Evolutionary conservation across 2,797 vertebrate genomes (phyloP).

Genomic region (Acrossocheilus fasciatus): DNA sequence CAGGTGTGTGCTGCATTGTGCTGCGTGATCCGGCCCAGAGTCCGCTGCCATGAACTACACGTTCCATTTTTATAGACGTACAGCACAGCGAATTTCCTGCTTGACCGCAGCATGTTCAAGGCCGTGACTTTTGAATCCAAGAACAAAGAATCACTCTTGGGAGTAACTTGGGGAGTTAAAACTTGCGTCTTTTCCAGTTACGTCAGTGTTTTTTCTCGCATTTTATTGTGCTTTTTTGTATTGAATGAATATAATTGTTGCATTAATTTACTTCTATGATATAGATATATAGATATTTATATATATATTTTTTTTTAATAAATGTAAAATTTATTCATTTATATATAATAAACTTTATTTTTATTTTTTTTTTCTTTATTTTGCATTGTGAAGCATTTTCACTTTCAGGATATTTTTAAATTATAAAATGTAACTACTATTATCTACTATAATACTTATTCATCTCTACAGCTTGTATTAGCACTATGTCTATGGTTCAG

Average conservation of each 20-base stretch:
- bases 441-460: not conserved
- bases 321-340: not conserved
- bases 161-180: not conserved
- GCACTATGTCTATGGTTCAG: not conserved
- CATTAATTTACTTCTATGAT: not conserved
- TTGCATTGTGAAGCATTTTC: not conserved
- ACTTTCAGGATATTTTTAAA: not conserved
- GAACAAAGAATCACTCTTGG: not conserved
- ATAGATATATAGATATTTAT: too few species aligned
- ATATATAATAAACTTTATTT: not conserved
- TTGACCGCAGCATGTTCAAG: constrained; percentile 27
- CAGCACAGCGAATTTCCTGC: constrained; percentile 2
- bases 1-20: constrained; percentile 45
- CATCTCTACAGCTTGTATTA: not conserved
- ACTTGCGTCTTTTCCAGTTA: not conserved
- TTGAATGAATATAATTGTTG: not conserved
- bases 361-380: not conserved
- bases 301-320: not conserved
- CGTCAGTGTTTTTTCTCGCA: not conserved
- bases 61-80: constrained; percentile 20
- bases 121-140: not conserved
- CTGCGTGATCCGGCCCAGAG: not conserved
- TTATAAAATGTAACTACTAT: not conserved
- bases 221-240: not conserved
- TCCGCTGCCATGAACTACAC: not conserved